Base-by-base conservation (phyloP, 2,888 invertebrate species). In the Ornithoptera priamus region DNA sequence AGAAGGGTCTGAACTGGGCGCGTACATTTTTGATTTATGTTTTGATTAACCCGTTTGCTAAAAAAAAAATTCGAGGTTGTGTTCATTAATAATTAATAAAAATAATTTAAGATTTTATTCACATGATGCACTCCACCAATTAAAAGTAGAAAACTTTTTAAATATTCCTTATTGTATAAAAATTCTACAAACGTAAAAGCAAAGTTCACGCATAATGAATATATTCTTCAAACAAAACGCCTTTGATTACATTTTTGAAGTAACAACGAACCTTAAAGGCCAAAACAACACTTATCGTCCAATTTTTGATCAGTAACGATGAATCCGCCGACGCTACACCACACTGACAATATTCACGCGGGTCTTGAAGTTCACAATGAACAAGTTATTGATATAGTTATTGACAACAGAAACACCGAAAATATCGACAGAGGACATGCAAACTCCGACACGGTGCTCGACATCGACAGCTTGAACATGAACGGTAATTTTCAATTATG, bases 271-370 rank as follows among this genome's bases (percentile, higher is more conserved):
- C 20, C 59, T 36, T 59, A 36, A 59, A 39, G 66, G 18, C 15
- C 46, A 62, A 17, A 58, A 39, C n/a, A 22, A 42, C 30, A 50
- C 20, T 10, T 10, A 20, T 17, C 4, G 22, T 46, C 61, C 60
- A 58, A 42, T 63, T 62, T 17, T 58, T 20, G 30, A 67, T 60
- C 76, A 80, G 77, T 79, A 73, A 75, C 73, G 71, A 81, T 80
- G 80, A 79, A 76, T 74, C 76, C 76, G 69, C 77, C 78, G 73
- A 73, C 77, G 62, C 61, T 70, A 69, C 69, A 75, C 56, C 75
- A 77, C 77, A 77, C 68, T 64, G 70, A 57, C 65, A 62, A 46
- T 63, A 65, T 22, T 60, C 65, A 71, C 70, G 67, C 71, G 50
- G 67, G 15, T 65, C 65, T 36, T 10, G 57, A 18, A 24, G 24